Percentiles rank a stretch among this genome's conserved stretches.
Conservation (phyloP, 2,888 invertebrate genomes). For the Didymodactylos carnosus region DNA sequence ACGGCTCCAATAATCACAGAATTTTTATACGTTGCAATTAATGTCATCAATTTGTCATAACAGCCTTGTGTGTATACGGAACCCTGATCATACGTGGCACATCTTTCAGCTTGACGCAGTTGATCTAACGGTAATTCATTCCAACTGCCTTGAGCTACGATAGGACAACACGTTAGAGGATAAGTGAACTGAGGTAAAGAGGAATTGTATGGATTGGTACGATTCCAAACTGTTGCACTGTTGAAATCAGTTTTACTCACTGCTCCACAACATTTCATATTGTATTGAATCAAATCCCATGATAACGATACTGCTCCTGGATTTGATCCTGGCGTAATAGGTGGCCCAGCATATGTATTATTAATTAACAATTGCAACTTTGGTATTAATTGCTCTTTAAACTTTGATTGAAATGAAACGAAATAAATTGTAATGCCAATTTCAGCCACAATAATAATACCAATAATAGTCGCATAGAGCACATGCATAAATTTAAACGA, state of each 20-base stretch:
- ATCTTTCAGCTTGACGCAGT: background rate
- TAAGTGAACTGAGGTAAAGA: too few species aligned
- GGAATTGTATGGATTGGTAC: background rate
- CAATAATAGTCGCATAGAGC: conserved; percentile 1
- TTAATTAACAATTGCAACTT: background rate
- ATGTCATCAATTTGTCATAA: background rate
- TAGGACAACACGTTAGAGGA: background rate
- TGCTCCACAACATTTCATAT: background rate
- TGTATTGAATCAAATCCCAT: background rate
- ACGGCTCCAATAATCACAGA: background rate
- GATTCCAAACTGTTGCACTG: background rate
- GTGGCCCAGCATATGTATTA: background rate
- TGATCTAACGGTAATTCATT: background rate
- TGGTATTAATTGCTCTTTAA: background rate
- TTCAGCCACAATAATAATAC: background rate
- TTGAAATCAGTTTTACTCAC: background rate
- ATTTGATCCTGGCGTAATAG: background rate
- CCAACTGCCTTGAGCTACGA: background rate
- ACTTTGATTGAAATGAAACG: background rate
- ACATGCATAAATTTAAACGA: background rate
- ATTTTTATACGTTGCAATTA: background rate
- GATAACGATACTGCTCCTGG: background rate
- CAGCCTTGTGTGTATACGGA: background rate
- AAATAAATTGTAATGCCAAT: background rate
- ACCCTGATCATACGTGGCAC: background rate